Evolutionary conservation across 2,797 vertebrate species (phyloP).

Genomic region (Carapus acus): DNA sequence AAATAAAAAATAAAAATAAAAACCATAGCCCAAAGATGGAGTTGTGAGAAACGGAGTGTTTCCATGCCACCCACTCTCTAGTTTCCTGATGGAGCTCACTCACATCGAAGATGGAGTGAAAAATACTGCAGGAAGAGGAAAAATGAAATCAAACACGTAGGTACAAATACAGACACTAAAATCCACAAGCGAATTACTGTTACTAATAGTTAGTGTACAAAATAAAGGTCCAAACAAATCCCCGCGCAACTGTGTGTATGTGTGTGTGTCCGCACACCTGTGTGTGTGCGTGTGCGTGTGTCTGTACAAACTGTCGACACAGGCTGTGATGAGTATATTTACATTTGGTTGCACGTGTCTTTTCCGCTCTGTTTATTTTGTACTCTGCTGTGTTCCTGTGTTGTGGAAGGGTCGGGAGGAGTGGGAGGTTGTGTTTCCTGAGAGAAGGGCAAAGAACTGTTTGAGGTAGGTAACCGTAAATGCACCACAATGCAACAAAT

Average conservation of each 20-base stretch:
- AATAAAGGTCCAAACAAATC: conserved; percentile 42
- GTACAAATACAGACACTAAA: conserved; percentile 31
- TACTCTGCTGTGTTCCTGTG: conserved; percentile 50
- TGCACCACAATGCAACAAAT: conserved; percentile 37
- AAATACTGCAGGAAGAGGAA: conserved; percentile 31
- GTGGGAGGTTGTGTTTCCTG: conserved; percentile 40
- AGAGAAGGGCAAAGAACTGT: conserved; percentile 59
- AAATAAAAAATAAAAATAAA: background rate
- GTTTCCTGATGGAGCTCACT: conserved; percentile 27
- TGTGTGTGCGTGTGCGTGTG: conserved; percentile 23
- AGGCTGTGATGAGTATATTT: conserved; percentile 22
- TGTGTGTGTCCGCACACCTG: conserved; percentile 15
- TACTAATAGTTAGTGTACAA: conserved; percentile 49
- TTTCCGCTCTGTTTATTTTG: conserved; percentile 25
- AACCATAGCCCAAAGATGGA: conserved; percentile 3
- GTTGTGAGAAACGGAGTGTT: conserved; percentile 20
- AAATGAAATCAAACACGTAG: conserved; percentile 21
- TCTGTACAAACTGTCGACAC: conserved; percentile 10
- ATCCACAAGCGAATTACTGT: conserved; percentile 36
- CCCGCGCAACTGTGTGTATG: conserved; percentile 38
- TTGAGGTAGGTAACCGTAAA: conserved; percentile 75
- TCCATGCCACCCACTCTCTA: conserved; percentile 25
- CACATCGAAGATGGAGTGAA: conserved; percentile 11
- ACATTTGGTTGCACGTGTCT: conserved; percentile 14
- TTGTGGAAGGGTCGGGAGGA: conserved; percentile 9